Evolutionary conservation across 1,140 invertebrate genomes (phyloP), one percentile per base, ranked within the genome.

Genomic region (Nomia melanderi): DNA sequence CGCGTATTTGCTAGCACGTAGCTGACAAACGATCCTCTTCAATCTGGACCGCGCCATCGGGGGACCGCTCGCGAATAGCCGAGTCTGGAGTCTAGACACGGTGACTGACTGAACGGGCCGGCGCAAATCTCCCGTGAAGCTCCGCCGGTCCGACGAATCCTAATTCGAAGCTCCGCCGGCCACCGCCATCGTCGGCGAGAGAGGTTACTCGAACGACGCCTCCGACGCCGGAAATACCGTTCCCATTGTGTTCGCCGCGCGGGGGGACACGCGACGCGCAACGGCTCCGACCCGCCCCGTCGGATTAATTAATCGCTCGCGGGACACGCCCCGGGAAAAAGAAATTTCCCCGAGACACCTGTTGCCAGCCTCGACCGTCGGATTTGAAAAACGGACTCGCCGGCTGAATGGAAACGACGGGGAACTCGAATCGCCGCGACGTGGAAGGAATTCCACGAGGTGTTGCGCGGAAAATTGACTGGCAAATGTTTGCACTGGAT

Each of bases 131-230:
- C 29, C 39, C 72, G 78, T 62, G 39, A 56, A 67, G 50, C n/a
- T 33, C 60, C 17, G 25, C 17, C 11, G 20, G 39, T n/a, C 31
- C 62, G 31, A 56, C 65, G 53, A 77, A 81, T 81, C 67, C 72
- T 81, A 82, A 81, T 82, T 82, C 73, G 47, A 82, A 74, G 25
- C n/a, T 17, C n/a, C n/a, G n/a, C 20, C 47, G 60, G 65, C 33
- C 59, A 17, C 33, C 33, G 36, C 25, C 50, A 50, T 44, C 17
- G 27, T 50, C 14, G n/a, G 44, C 17, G 20, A 23, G 29, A 25
- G 64, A n/a, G n/a, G n/a, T n/a, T 77, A 77, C 64, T 77, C 74
- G 60, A 71, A 71, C 64, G 36, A 33, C 72, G 47, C 44, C 41
- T 27, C 53, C 47, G 64, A 47, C 12, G n/a, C 56, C 79, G 71